Evolutionary conservation across 2,888 invertebrate genomes (phyloP), one percentile per base, ranked within the genome.

Genomic region (Icerya purchasi): DNA sequence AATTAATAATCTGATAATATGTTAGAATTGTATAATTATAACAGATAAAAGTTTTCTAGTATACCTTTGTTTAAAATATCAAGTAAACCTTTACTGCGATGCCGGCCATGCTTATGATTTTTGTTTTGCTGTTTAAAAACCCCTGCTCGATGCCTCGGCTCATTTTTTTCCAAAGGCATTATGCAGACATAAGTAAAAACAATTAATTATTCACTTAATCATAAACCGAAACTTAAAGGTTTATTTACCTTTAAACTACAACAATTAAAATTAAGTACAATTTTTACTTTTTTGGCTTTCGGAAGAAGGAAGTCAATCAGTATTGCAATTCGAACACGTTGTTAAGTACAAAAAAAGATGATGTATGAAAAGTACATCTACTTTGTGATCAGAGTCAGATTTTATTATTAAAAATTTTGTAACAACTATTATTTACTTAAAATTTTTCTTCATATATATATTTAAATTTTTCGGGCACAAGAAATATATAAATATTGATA

Each of bases 111-210:
- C 74, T 96, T 97, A 70, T 97, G 97, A 53, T 78, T 67, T 72
- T 98, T 98, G 70, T 97, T 97, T 63, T 82, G 79, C 73, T 96
- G 94, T 70, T 97, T 97, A 53, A 92, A 77, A 56, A 78, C 78
- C 51, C 96, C 92, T 36, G 93, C 77, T 60, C 91, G 80, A 75
- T 97, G 96, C 10, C 66, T 36, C n/a, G n/a, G n/a, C n/a, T n/a
- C n/a, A n/a, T n/a, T n/a, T n/a, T n/a, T n/a, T n/a, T n/a, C n/a
- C n/a, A n/a, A n/a, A n/a, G n/a, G n/a, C n/a, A n/a, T n/a, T n/a
- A n/a, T n/a, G n/a, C n/a, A n/a, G n/a, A n/a, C n/a, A n/a, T n/a
- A n/a, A n/a, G n/a, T n/a, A n/a, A n/a, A n/a, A n/a, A n/a, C n/a
- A n/a, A n/a, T n/a, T n/a, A n/a, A n/a, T n/a, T n/a, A n/a, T n/a